Base-by-base conservation (phyloP, 2,888 invertebrate species). In the Orthonychiurus folsomi region DNA sequence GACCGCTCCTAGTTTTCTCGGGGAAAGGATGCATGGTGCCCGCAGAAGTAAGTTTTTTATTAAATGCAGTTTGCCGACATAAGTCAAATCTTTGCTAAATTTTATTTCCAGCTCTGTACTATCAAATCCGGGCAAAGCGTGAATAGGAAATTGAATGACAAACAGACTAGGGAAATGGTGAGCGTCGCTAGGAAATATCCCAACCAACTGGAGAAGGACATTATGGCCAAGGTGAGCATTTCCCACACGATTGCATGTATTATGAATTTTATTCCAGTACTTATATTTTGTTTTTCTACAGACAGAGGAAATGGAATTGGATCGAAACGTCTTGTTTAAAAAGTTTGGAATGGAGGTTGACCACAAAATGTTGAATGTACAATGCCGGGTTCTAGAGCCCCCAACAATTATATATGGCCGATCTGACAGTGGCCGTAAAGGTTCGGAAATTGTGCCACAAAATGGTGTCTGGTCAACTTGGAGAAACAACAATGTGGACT, bases 101-200 rank as follows among this genome's bases (percentile, higher is more conserved):
- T 53, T 53, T 23, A 21, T 50, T 48, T 59, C 24, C 28, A 69
- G 66, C 55, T 68, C 2, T 69, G 69, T 28, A 59, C 24, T n/a
- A 67, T 68, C 20, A 68, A 67, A 25, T 62, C 62, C 47, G 70
- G 70, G 1, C 68, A 70, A 55, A 63, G 63, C 28, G 68, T 63
- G 28, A 68, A 66, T 47, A 50, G 63, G 15, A 67, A 66, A 53
- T 50, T 70, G n/a, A 58, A 68, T 56, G 65, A 58, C 12, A 21
- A 59, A 0, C 70, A 70, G 27, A 70, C 68, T 1, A 52, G 58
- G 1, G 54, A 65, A n/a, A 70, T 70, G 68, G 37, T 68, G 3
- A 50, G 25, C 1, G 25, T 63, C n/a, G 68, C 70, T 1, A 63
- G 63, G 25, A 67, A 64, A 48, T 50, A 66, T 54, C 70, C 70